Evolutionary conservation across 2,797 vertebrate species (phyloP).

Genomic region (Lepus townsendii): DNA sequence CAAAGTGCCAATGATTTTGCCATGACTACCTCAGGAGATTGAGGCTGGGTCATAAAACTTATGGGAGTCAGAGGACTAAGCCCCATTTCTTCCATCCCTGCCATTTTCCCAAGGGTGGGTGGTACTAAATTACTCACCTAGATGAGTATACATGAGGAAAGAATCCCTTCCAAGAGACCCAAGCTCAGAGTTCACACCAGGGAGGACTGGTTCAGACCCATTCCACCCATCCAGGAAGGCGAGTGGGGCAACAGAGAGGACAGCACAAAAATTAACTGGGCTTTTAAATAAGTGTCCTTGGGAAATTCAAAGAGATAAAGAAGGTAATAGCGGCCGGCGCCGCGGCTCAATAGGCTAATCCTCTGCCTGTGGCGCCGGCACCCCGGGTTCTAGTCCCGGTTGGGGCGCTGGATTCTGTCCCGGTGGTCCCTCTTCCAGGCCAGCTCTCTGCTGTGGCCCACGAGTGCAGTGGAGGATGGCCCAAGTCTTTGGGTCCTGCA

Average conservation of each 20-base stretch:
- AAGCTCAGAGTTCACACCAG: background rate
- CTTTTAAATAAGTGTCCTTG: background rate
- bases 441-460: too few species aligned
- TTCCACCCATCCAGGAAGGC: background rate
- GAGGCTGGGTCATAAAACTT: fast-evolving
- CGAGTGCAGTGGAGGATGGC: too few species aligned
- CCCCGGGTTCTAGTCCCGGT: too few species aligned
- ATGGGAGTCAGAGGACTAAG: background rate
- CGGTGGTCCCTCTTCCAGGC: too few species aligned
- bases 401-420: too few species aligned
- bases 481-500: too few species aligned
- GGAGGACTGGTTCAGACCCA: background rate
- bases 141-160: background rate
- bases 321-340: background rate
- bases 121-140: background rate
- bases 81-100: background rate
- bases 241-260: background rate
- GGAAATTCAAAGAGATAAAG: background rate
- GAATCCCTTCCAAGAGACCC: background rate
- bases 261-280: background rate
- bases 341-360: too few species aligned
- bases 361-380: too few species aligned
- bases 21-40: background rate
- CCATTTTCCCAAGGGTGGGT: background rate
- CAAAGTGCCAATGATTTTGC: background rate